These are phyloP conservation scores for Agrotis puta DNA, from an alignment of 2,888 invertebrate species.

Conservation along the genomic window DNA sequence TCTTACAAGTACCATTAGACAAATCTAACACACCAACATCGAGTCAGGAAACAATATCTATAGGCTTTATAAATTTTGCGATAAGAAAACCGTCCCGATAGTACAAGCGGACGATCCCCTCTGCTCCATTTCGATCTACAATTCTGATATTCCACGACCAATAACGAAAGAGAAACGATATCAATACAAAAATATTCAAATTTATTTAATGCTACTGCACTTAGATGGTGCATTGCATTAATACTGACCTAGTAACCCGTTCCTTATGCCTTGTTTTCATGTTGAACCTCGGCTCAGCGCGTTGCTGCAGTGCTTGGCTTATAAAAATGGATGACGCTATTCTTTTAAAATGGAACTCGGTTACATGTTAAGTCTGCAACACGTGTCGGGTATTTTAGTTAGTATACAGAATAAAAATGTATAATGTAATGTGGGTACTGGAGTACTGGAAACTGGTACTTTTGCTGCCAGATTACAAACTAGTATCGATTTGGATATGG, in stretches of 20 bases:
- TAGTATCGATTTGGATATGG: neutral
- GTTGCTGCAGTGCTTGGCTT: conserved; percentile 49
- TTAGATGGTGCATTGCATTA: conserved; percentile 59
- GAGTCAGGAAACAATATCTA: conserved; percentile 36
- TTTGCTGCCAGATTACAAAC: neutral
- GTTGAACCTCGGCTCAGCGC: conserved; percentile 27
- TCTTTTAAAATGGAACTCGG: conserved; percentile 60
- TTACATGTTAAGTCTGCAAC: conserved; percentile 40
- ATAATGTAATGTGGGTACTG: conserved; percentile 10
- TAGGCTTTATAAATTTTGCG: conserved; percentile 39
- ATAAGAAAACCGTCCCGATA: conserved; percentile 31
- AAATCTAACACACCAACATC: conserved; percentile 26
- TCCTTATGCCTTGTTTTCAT: conserved; percentile 49
- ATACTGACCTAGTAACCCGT: conserved; percentile 57
- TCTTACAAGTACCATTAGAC: conserved; percentile 22
- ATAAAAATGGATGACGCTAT: conserved; percentile 57
- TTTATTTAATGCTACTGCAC: conserved; percentile 44
- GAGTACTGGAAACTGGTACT: neutral
- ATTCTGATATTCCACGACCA: conserved; percentile 24
- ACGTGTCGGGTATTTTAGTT: conserved; percentile 34
- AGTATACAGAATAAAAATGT: conserved; percentile 12
- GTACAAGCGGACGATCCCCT: conserved; percentile 12
- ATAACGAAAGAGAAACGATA: conserved; percentile 39
- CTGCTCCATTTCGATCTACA: conserved; percentile 33
- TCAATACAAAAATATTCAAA: conserved; percentile 46